These are phyloP conservation scores for Hybos culiciformis DNA, from an alignment of 2,888 invertebrate species.

Conservation along the genomic window DNA sequence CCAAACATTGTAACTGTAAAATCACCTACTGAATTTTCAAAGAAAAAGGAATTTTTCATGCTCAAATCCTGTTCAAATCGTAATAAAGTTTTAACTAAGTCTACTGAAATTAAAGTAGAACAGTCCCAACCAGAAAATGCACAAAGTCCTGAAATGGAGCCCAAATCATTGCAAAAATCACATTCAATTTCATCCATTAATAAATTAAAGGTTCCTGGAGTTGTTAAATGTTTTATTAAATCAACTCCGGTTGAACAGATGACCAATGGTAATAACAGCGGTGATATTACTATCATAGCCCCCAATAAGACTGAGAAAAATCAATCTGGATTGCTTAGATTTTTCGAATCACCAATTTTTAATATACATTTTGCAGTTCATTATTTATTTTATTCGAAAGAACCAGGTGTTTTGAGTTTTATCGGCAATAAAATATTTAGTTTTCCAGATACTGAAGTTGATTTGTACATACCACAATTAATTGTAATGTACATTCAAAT, in stretches of 20 bases:
- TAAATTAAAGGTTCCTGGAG: slow-evolving; percentile 32
- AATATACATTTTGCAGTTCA: slow-evolving; percentile 98
- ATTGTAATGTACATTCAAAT: slow-evolving; percentile 98
- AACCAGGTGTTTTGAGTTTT: slow-evolving; percentile 94
- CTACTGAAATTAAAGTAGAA: slow-evolving; percentile 21
- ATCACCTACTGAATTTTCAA: slow-evolving; percentile 32
- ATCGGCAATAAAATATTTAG: slow-evolving; percentile 96
- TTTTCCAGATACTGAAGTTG: slow-evolving; percentile 82
- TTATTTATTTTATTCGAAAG: slow-evolving; percentile 95
- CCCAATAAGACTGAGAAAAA: slow-evolving; percentile 28
- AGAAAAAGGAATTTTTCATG: slow-evolving; percentile 34
- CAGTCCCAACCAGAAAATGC: neutral
- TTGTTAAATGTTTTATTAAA: slow-evolving; percentile 34
- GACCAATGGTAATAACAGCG: slow-evolving; percentile 16
- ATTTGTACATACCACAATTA: slow-evolving; percentile 95
- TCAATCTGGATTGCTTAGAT: slow-evolving; percentile 39
- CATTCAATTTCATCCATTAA: slow-evolving; percentile 30
- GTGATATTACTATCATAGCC: slow-evolving; percentile 9
- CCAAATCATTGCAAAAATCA: slow-evolving; percentile 23
- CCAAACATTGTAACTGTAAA: slow-evolving; percentile 21
- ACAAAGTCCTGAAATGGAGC: slow-evolving; percentile 4
- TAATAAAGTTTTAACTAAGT: slow-evolving; percentile 29
- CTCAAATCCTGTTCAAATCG: slow-evolving; percentile 29
- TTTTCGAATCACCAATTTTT: slow-evolving; percentile 95
- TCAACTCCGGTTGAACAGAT: no score